phyloP scores from a whole-genome alignment of 2,113 vertebrate species.

The Corvus cornix region DNA sequence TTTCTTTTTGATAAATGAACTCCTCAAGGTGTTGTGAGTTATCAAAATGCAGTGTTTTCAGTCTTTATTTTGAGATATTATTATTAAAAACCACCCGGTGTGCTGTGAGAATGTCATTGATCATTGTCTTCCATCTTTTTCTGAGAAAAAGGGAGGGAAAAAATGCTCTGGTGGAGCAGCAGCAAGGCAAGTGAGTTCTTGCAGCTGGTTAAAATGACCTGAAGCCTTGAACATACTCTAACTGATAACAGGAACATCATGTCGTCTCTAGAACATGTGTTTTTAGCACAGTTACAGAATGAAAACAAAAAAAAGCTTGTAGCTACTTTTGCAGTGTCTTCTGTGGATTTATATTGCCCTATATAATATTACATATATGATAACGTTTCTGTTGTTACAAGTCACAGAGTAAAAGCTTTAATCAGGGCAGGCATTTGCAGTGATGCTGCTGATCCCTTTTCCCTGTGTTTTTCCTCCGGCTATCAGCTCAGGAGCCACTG shows the following conservation, averaged over 20 bases:
- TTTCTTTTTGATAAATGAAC: not conserved
- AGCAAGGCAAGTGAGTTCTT: not conserved
- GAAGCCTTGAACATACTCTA: not conserved
- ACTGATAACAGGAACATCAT: not conserved
- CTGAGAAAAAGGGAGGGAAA: not conserved
- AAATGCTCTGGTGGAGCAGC: not conserved
- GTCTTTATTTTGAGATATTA: not conserved
- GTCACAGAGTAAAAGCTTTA: not conserved
- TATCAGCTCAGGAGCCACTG: not conserved
- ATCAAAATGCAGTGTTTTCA: not conserved
- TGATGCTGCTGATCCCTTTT: not conserved
- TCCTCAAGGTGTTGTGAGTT: not conserved
- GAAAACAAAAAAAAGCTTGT: not conserved
- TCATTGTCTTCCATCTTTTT: not conserved
- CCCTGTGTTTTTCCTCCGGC: not conserved
- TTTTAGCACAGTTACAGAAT: not conserved
- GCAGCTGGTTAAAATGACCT: not conserved
- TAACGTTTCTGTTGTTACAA: accelerated
- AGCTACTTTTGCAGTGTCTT: not conserved
- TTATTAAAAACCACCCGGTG: not conserved
- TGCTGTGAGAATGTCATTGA: accelerated
- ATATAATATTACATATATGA: not conserved
- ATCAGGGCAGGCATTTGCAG: not conserved
- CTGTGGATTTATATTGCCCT: not conserved
- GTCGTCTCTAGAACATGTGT: not conserved